Conservation (phyloP, 2,113 vertebrate species). For the Protomyctophum bolini region DNA sequence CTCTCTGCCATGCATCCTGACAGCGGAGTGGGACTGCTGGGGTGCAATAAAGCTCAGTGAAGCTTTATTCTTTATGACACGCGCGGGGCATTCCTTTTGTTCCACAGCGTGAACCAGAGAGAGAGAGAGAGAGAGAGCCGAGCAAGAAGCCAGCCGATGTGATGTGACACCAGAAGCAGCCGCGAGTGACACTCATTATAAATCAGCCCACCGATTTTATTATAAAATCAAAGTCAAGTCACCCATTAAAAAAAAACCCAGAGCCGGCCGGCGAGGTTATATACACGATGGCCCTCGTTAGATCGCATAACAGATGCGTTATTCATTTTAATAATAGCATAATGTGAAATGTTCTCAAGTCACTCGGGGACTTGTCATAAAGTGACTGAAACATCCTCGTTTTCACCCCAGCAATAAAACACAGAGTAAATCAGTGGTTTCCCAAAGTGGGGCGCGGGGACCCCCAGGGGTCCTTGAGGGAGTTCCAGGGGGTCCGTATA, state of each 20-base stretch:
- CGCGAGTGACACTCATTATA: constrained; percentile 20
- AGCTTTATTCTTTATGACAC: constrained; percentile 61
- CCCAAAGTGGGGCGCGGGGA: no score
- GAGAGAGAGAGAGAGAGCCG: constrained; percentile 4
- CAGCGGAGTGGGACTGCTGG: constrained; percentile 41
- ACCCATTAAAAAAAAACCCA: constrained; percentile 20
- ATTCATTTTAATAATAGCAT: constrained; percentile 36
- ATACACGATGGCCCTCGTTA: no score
- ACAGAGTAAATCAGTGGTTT: not conserved
- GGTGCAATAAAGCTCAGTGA: constrained; percentile 63
- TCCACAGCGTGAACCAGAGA: constrained; percentile 21
- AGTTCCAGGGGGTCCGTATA: no score
- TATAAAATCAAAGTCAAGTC: constrained; percentile 27
- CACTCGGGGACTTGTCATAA: not conserved
- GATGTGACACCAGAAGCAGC: constrained; percentile 15
- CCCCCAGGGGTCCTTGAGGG: no score
- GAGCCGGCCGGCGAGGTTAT: constrained; percentile 12
- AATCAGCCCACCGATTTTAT: not conserved
- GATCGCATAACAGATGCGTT: no score
- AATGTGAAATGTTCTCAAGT: constrained; percentile 24
- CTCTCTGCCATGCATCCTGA: constrained; percentile 28
- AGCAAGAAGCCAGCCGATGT: constrained; percentile 35
- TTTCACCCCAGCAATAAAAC: constrained; percentile 38
- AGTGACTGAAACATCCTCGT: constrained; percentile 24
- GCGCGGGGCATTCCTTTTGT: constrained; percentile 59